These are phyloP conservation scores for Catonia carolina DNA, from an alignment of 2,888 invertebrate species.

Conservation along the genomic window DNA sequence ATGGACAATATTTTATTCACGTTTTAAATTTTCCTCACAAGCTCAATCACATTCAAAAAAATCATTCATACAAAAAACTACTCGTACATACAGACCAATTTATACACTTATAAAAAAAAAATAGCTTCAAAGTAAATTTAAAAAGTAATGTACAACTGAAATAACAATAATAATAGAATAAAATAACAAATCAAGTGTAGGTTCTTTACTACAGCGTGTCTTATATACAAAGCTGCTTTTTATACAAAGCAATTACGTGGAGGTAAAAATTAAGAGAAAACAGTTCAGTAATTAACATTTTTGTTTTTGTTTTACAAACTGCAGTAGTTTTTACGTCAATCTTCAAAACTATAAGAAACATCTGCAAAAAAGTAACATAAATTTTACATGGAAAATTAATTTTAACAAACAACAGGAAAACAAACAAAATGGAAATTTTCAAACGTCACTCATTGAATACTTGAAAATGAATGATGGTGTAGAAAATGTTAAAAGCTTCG, in stretches of 20 bases:
- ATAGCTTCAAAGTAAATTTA: too few relatives aligned
- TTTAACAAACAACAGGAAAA: background rate
- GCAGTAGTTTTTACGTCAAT: too few relatives aligned
- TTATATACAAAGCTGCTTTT: background rate
- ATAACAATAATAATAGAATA: background rate
- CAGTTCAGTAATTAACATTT: background rate
- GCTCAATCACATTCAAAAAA: too few relatives aligned
- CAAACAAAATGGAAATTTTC: background rate
- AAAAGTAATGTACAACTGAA: too few relatives aligned
- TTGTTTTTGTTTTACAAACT: background rate
- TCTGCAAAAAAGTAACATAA: background rate
- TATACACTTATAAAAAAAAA: too few relatives aligned
- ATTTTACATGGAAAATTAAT: background rate
- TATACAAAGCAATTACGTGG: background rate
- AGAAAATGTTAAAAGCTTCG: too few relatives aligned
- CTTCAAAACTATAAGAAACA: background rate
- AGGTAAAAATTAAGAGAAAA: background rate
- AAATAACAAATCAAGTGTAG: background rate
- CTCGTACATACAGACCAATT: too few relatives aligned
- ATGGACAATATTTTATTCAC: too few relatives aligned
- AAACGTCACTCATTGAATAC: slow-evolving; percentile 8
- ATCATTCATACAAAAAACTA: too few relatives aligned
- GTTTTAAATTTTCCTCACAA: too few relatives aligned
- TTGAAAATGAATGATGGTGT: too few relatives aligned
- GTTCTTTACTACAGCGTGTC: background rate